Evolutionary conservation across 53 echinoderm and acorn worm species (phyloP).

Genomic region (Zoroaster sp.): DNA sequence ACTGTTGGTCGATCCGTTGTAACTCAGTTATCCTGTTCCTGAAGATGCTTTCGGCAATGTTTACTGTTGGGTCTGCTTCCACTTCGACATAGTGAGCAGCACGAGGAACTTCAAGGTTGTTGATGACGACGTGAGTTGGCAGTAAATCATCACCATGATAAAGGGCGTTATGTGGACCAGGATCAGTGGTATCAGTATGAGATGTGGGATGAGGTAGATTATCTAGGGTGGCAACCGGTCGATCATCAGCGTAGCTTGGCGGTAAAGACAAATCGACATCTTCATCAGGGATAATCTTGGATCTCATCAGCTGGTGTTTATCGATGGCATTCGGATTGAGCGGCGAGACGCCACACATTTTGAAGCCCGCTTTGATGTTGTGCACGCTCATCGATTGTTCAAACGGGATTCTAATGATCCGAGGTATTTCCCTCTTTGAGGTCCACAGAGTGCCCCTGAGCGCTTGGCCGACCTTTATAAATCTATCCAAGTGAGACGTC

Average conservation of each 20-base stretch:
- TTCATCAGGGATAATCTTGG: slow-evolving; percentile 1
- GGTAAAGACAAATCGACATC: neutral
- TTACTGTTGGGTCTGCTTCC: no score
- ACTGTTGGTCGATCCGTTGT: no score
- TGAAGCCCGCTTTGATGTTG: slow-evolving; percentile 53
- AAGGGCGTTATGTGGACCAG: no score
- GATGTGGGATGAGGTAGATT: neutral
- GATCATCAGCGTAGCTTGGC: neutral
- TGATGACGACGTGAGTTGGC: no score
- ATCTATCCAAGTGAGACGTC: neutral
- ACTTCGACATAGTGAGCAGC: no score
- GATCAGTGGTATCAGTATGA: neutral
- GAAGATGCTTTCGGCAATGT: no score
- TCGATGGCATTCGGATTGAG: slow-evolving; percentile 52
- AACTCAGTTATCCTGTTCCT: no score
- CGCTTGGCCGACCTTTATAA: slow-evolving; percentile 30
- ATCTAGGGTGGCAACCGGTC: neutral
- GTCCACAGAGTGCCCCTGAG: slow-evolving; percentile 37
- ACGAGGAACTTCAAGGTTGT: no score
- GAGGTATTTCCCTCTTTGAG: slow-evolving; percentile 28
- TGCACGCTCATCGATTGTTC: slow-evolving; percentile 40
- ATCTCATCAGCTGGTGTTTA: slow-evolving; percentile 31
- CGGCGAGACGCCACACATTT: slow-evolving; percentile 21
- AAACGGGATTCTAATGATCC: slow-evolving; percentile 13
- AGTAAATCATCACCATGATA: no score